Evolutionary conservation across 2,888 invertebrate genomes (phyloP), one percentile per base, ranked within the genome.

Genomic region (Hypomecis punctinalis): DNA sequence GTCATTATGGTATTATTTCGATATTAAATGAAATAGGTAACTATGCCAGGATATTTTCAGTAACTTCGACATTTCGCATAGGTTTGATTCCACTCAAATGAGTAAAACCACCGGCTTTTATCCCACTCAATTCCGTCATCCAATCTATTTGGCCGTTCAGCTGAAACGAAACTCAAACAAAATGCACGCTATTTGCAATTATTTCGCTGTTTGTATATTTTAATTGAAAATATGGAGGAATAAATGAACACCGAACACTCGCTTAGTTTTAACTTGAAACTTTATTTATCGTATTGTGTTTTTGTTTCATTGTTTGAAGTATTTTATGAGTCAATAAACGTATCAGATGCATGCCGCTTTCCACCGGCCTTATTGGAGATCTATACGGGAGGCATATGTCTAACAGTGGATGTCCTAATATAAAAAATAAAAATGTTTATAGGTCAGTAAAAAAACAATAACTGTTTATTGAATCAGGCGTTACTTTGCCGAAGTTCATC

Each of bases 81-180:
- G 62, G 45, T 56, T 33, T 62, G 11, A 33, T 8, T 40, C 43
- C 23, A 45, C 52, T 63, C 11, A 51, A 47, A 39, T 23, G 39
- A 45, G 0, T 47, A 33, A 61, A 63, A 23, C 52, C 42, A n/a
- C 33, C 37, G 36, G 48, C 56, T 67, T 55, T 58, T 61, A 63
- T 51, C 40, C 70, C 64, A 46, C n/a, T 66, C 68, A 64, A 39
- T 70, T 73, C 67, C 72, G 70, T 77, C 71, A 71, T 72, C 70
- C 70, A 70, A 72, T 75, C 57, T 67, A 52, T 68, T 69, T 69
- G 62, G 56, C 52, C 57, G 68, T 61, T 70, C 65, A 69, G 70
- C 42, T 61, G 51, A 60, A 43, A 61, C 51, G 40, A 61, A 45
- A 23, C 11, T 10, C 11, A 6, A 59, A 61, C 61, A 54, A 49